Evolutionary conservation across 2,113 vertebrate genomes (phyloP), one percentile per base, ranked within the genome.

Genomic region (Carollia perspicillata): DNA sequence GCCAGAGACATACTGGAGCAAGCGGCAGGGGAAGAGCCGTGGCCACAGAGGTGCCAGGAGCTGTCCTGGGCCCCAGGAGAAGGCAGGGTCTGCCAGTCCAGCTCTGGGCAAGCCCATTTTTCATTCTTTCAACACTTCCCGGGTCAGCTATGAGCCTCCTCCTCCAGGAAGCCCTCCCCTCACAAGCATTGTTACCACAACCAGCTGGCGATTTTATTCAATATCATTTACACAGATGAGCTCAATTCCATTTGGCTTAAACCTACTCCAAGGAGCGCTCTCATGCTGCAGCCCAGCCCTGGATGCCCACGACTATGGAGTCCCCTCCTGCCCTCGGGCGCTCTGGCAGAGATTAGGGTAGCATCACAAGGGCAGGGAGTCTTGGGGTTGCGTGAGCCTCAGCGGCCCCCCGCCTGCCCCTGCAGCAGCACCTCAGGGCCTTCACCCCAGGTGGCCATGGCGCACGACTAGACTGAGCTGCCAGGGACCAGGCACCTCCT

Each of bases 371-470:
- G 11, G 53, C 5, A 16, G 9, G 17, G 44, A 12, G 16, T 51
- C 5, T 0, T 10, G 8, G 17, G 0, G 0, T 9, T 23, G 11
- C 12, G 14, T 18, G 65, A 23, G 16, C 3, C 0, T 49, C 71
- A 7, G 10, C 0, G 0, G 53, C 35, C 33, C 42, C 40, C 16
- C 0, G 0, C 71, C 42, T 0, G 0, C 42, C 55, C 42, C 30
- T 1, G 0, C 2, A 0, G 42, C 3, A 30, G 55, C 5, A 2
- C 53, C 30, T 20, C 11, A 23, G 16, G 55, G 33, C 42, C 71
- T 49, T 13, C 2, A 3, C 16, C 1, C 71, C 1, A 0, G 33
- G 22, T 5, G 2, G 55, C 22, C 11, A 6, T 5, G 8, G 2
- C 6, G 20, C 7, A 0, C 0, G 23, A 18, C 40, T 2, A 12